Evolutionary conservation across 2,113 vertebrate species (phyloP).

Genomic region (Ondatra zibethicus): DNA sequence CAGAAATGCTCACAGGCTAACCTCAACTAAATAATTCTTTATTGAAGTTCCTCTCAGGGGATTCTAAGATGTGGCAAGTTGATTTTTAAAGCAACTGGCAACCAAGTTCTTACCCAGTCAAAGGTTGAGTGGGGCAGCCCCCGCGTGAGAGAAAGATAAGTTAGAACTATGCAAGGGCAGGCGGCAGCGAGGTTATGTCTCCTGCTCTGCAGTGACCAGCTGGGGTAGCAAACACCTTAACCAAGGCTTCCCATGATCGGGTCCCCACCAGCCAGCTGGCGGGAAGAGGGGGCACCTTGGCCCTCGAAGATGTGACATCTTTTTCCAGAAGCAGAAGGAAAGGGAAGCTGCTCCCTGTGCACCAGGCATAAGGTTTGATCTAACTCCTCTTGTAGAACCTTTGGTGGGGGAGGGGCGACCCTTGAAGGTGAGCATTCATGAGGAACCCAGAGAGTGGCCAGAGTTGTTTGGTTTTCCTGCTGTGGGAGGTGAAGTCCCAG

Average conservation of each 20-base stretch:
- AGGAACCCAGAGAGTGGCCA: too few relatives aligned
- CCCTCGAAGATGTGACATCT: neutral
- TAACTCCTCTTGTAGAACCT: neutral
- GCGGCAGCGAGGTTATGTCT: rapidly evolving
- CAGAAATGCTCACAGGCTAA: neutral
- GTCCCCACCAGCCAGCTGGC: neutral
- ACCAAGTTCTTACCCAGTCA: neutral
- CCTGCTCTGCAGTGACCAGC: neutral
- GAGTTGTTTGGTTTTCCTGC: rapidly evolving
- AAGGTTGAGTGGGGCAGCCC: rapidly evolving
- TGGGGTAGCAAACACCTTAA: neutral
- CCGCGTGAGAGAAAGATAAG: rapidly evolving
- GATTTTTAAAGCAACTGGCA: neutral
- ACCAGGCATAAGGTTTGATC: too few relatives aligned
- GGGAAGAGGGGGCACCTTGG: rapidly evolving
- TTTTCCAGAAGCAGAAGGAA: neutral
- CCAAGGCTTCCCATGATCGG: too few relatives aligned
- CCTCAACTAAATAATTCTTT: neutral
- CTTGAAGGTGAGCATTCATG: neutral
- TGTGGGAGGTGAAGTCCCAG: rapidly evolving
- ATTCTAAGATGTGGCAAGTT: neutral
- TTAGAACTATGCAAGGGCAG: too few relatives aligned
- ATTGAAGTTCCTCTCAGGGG: neutral
- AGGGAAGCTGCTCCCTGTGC: rapidly evolving
- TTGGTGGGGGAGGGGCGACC: neutral